phyloP scores from a whole-genome alignment of 2,888 invertebrate genomes.

The Balanococcus diminutus region DNA sequence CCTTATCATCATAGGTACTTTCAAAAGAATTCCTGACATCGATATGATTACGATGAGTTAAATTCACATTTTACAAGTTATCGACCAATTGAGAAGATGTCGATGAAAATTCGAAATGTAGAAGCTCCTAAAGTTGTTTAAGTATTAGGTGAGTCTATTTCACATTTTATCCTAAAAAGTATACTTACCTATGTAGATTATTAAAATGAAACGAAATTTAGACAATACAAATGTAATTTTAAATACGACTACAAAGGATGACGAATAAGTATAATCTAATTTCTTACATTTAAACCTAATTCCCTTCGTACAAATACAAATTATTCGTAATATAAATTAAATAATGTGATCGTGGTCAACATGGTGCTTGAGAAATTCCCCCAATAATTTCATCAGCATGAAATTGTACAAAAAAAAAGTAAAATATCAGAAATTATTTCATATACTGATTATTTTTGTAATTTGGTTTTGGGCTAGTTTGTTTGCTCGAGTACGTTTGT shows the following conservation, averaged over 20 bases:
- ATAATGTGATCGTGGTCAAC: background rate
- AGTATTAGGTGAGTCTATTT: background rate
- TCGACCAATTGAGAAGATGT: background rate
- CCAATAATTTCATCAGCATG: background rate
- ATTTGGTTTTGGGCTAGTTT: slow-evolving; percentile 28
- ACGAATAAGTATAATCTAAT: background rate
- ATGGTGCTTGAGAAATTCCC: background rate
- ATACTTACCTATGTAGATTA: too few relatives aligned
- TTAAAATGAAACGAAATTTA: background rate
- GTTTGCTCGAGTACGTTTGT: slow-evolving; percentile 39
- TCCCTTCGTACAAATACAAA: background rate
- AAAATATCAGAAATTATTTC: background rate
- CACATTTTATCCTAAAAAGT: too few relatives aligned
- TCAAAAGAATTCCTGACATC: background rate
- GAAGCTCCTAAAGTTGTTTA: background rate
- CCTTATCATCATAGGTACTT: background rate
- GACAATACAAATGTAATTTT: background rate
- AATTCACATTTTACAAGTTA: background rate
- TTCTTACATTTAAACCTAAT: background rate
- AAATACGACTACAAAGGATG: background rate
- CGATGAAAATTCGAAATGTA: background rate
- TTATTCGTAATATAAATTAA: background rate
- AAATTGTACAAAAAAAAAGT: background rate
- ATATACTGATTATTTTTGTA: slow-evolving; percentile 47
- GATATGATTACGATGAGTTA: slow-evolving; percentile 4